Evolutionary conservation across 2,797 vertebrate species (phyloP).

Genomic region (Meda fulgida): DNA sequence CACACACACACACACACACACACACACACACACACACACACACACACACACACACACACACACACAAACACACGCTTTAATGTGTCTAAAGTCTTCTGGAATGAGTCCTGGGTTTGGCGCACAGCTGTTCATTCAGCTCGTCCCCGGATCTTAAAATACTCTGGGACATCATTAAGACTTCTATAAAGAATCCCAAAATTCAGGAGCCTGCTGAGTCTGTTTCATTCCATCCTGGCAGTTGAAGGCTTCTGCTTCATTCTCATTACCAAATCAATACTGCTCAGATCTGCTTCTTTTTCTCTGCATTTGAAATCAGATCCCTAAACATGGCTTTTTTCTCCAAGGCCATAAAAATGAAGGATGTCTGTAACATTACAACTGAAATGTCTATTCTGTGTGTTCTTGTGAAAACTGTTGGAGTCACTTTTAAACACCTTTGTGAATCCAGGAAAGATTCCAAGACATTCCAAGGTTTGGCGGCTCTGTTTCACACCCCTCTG

Average conservation of each 20-base stretch:
- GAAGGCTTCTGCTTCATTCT: conserved; percentile 19
- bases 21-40: conserved; percentile 40
- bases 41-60: conserved; percentile 38
- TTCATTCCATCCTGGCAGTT: conserved; percentile 36
- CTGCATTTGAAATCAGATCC: not conserved
- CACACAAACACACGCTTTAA: conserved; percentile 30
- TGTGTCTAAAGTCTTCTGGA: conserved; percentile 23
- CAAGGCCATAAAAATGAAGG: not conserved
- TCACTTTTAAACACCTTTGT: conserved; percentile 28
- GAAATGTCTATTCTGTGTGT: conserved; percentile 14
- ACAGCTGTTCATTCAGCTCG: conserved; percentile 71
- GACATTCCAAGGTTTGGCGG: conserved; percentile 48
- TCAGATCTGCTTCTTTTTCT: not conserved
- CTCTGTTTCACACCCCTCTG: conserved; percentile 41
- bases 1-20: conserved; percentile 39
- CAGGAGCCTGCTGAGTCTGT: conserved; percentile 52
- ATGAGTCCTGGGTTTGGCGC: conserved; percentile 13
- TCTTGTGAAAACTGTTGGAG: conserved; percentile 13
- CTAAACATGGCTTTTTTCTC: conserved; percentile 11
- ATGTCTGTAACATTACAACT: not conserved
- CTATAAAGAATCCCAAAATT: conserved; percentile 64
- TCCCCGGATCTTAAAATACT: conserved; percentile 62
- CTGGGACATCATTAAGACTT: conserved; percentile 58
- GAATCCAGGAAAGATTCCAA: conserved; percentile 33
- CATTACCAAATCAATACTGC: conserved; percentile 20